Base-by-base conservation (phyloP, 2,888 invertebrate genomes). In the Chrysolina oricalcia region DNA sequence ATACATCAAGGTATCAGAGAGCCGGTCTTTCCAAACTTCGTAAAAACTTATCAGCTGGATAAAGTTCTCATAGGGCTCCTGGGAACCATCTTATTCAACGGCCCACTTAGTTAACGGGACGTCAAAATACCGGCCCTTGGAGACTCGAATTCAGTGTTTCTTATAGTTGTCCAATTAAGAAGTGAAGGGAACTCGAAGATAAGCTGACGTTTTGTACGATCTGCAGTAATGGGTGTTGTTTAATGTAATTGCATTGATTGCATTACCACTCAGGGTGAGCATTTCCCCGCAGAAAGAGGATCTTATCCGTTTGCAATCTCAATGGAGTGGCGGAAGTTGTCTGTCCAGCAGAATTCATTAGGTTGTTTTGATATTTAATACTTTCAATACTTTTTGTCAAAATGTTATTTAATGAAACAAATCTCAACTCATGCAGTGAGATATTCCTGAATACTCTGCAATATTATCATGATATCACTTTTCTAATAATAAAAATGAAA, bases 11-110 rank as follows among this genome's bases (percentile, higher is more conserved):
- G 68, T 68, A 68, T 68, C 68, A 21, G 40, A 53, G 50, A 48
- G 35, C 48, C 50, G 68, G 40, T 50, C 50, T 53, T 50, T 68
- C 40, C 68, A 56, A 68, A 68, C 68, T 68, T 56, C 53, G 40
- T 67, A 67, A 68, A 68, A 68, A 68, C 68, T 68, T 53, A 68
- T 68, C 68, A 56, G 68, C 68, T 35, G 48, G 68, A 68, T 68
- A 68, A 68, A 68, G 68, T 53, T 27, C 53, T 68, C 68, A 68
- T 56, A 17, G 23, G 53, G 53, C 68, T 53, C 68, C 35, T 15
- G 68, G 68, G 68, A 68, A 40, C 19, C 68, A 68, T 41, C 35
- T 19, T 56, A 15, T 68, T 53, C 53, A 56, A 68, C 53, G 68
- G 53, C 53, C 68, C 53, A 68, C 53, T 68, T 68, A 68, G 53